phyloP scores from a whole-genome alignment of 2,113 vertebrate species.

The Aldabrachelys gigantea region DNA sequence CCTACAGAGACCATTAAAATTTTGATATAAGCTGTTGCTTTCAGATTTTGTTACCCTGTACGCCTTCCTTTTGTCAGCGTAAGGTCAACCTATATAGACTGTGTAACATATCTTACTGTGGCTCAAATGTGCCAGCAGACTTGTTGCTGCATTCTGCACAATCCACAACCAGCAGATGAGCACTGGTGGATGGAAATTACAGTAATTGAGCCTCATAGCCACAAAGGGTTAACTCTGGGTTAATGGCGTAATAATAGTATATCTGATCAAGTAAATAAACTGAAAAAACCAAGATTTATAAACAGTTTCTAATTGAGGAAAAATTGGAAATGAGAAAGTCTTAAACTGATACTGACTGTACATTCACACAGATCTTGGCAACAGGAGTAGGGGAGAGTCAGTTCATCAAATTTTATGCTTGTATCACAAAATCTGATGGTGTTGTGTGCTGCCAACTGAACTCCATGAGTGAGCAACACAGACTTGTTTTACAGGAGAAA shows the following conservation, averaged over 20 bases:
- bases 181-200: conserved; percentile 18
- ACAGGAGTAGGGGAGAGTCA: background rate
- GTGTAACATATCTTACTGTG: background rate
- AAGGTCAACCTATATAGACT: background rate
- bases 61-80: background rate
- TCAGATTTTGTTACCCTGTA: background rate
- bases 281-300: background rate
- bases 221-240: conserved; percentile 47
- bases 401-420: background rate
- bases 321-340: background rate
- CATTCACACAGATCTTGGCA: accelerated
- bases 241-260: conserved; percentile 14
- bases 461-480: background rate
- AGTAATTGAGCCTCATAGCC: conserved; percentile 18
- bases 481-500: background rate
- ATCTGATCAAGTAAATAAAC: conserved; percentile 6
- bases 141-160: background rate
- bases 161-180: background rate
- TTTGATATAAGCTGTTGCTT: background rate
- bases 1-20: background rate
- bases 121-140: background rate
- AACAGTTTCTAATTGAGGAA: background rate
- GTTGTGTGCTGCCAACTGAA: accelerated
- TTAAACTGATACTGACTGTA: background rate
- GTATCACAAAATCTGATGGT: background rate